A percentile compares a stretch with the other conserved stretches of the same genome.
Conservation (phyloP, 2,888 invertebrate species). For the Eupithecia abbreviata region DNA sequence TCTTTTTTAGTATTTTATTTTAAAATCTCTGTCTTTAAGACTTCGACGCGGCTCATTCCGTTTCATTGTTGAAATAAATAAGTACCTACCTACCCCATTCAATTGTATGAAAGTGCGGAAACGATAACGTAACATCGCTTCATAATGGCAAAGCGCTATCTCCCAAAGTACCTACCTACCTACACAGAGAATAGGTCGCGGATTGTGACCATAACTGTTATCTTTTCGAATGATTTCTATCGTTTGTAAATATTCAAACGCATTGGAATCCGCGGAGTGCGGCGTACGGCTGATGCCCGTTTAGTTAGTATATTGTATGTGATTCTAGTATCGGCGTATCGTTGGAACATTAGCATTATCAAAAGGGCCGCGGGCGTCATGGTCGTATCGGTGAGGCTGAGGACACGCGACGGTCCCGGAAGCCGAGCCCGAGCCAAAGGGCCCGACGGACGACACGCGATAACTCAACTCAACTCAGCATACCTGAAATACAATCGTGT, state of each 20-base stretch:
- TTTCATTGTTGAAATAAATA: constrained; percentile 26
- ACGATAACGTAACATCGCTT: constrained; percentile 29
- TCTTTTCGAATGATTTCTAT: constrained; percentile 61
- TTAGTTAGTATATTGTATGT: constrained; percentile 74
- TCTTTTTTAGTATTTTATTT: background rate
- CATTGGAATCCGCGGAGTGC: constrained; percentile 62
- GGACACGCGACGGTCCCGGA: constrained; percentile 77
- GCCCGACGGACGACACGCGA: constrained; percentile 73
- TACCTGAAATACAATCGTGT: constrained; percentile 76
- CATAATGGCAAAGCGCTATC: constrained; percentile 41
- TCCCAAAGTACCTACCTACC: constrained; percentile 22
- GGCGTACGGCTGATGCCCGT: constrained; percentile 68
- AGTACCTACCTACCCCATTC: constrained; percentile 41
- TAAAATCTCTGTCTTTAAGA: background rate
- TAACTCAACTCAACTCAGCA: constrained; percentile 77
- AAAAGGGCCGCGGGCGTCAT: constrained; percentile 79
- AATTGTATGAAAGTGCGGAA: constrained; percentile 51
- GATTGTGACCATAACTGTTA: constrained; percentile 64
- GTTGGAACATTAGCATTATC: constrained; percentile 80
- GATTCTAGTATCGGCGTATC: constrained; percentile 73
- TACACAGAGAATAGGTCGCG: constrained; percentile 50
- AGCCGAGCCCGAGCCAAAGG: constrained; percentile 76
- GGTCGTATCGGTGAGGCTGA: constrained; percentile 74
- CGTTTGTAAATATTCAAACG: constrained; percentile 61
- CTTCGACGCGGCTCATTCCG: background rate